Conservation (phyloP, 2,113 vertebrate species). For the Heterocephalus glaber region DNA sequence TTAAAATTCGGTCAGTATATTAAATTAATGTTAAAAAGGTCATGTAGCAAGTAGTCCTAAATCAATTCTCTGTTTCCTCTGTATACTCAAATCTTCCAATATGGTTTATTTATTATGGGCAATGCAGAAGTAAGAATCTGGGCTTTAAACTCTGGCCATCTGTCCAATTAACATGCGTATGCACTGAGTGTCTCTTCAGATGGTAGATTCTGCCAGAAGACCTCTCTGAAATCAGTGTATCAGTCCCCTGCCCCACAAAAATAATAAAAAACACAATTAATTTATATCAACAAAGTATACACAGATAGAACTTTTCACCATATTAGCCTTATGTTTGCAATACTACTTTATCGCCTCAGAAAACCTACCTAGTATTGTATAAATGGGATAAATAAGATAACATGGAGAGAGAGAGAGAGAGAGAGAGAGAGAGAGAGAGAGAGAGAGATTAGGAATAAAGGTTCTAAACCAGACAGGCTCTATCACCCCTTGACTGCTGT, state of each 20-base stretch:
- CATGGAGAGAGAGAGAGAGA: too few relatives aligned
- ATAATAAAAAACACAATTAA: not conserved
- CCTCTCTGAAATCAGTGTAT: conserved; percentile 32
- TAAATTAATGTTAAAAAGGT: conserved; percentile 74
- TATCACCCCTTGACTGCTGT: not conserved
- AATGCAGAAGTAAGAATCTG: conserved; percentile 44
- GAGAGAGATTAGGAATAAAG: not conserved
- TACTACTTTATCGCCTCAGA: not conserved
- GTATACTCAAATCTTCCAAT: conserved; percentile 58
- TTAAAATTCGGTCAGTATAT: conserved; percentile 64
- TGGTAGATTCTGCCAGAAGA: not conserved
- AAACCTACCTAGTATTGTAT: not conserved
- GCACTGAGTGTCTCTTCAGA: conserved; percentile 9
- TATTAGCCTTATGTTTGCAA: not conserved
- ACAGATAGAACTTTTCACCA: not conserved
- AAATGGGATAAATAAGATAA: not conserved
- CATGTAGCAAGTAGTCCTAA: conserved; percentile 61
- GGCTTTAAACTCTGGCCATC: conserved; percentile 52
- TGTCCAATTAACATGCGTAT: conserved; percentile 47
- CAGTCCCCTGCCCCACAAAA: not conserved
- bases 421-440: not conserved
- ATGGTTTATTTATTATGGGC: conserved; percentile 64
- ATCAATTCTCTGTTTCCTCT: conserved; percentile 62
- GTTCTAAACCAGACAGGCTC: not conserved
- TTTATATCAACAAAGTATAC: not conserved